These are phyloP conservation scores for Plebejus melissa DNA, from an alignment of 2,888 invertebrate species.

Conservation along the genomic window DNA sequence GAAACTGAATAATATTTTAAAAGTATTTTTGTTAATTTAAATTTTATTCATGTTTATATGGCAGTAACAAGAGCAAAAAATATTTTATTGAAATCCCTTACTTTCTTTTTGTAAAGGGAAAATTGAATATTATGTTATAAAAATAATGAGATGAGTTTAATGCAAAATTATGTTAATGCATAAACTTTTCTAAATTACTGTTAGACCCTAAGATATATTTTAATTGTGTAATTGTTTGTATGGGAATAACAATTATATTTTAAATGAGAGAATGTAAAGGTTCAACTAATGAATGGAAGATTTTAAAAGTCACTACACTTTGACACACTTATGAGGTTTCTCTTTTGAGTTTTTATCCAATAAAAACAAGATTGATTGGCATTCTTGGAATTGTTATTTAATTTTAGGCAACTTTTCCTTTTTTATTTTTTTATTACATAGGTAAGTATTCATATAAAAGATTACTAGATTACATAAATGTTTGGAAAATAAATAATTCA, in stretches of 20 bases:
- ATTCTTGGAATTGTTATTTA: constrained; percentile 1
- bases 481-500: no score
- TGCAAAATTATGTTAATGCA: background rate
- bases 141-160: background rate
- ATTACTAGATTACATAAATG: background rate
- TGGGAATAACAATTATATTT: constrained; percentile 1
- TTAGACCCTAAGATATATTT: background rate
- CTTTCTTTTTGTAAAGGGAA: background rate
- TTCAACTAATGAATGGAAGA: background rate
- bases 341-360: constrained; percentile 13
- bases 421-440: background rate
- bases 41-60: no score
- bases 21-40: no score
- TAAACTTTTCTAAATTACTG: background rate
- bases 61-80: no score
- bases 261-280: constrained; percentile 4
- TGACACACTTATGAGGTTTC: background rate
- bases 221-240: background rate
- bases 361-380: background rate
- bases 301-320: constrained; percentile 5
- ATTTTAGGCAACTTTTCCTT: background rate
- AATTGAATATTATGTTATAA: background rate
- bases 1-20: no score
- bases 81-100: background rate
- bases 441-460: background rate